phyloP scores from a whole-genome alignment of 2,888 invertebrate genomes.

The Philereme vetulata region DNA sequence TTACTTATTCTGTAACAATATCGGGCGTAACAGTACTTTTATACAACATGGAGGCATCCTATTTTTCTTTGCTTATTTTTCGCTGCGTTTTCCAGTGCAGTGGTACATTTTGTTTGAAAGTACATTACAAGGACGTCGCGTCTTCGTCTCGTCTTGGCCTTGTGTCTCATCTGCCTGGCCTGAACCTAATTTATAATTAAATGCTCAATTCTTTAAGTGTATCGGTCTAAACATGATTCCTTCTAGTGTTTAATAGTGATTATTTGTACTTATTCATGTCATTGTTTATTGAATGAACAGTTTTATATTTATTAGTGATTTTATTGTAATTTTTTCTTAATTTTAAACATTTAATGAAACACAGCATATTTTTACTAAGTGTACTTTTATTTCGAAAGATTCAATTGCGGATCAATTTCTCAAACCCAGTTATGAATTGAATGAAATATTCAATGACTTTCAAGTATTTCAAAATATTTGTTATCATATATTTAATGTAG shows the following conservation, averaged over 20 bases:
- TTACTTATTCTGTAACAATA: too few species aligned
- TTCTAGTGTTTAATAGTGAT: conserved; percentile 43
- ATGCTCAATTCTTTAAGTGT: conserved; percentile 52
- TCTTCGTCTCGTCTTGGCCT: too few species aligned
- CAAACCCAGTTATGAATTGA: not conserved
- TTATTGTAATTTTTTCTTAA: conserved; percentile 4
- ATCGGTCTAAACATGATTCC: conserved; percentile 55
- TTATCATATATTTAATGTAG: too few species aligned
- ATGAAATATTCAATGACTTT: too few species aligned
- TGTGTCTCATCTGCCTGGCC: not conserved
- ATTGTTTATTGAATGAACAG: conserved; percentile 20
- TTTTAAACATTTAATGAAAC: conserved; percentile 20
- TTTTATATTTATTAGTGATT: conserved; percentile 7
- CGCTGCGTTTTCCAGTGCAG: not conserved
- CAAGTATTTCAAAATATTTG: too few species aligned
- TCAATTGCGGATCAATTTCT: not conserved
- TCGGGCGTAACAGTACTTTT: too few species aligned
- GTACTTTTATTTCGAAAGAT: not conserved
- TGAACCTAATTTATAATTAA: conserved; percentile 29
- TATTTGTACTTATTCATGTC: conserved; percentile 45
- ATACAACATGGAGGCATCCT: too few species aligned
- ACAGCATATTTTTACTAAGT: conserved; percentile 14
- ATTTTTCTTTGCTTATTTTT: too few species aligned
- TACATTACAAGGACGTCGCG: too few species aligned
- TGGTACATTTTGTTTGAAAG: conserved; percentile 4